Conservation (phyloP, 2,113 vertebrate genomes). For the Oreotrochilus melanogaster region DNA sequence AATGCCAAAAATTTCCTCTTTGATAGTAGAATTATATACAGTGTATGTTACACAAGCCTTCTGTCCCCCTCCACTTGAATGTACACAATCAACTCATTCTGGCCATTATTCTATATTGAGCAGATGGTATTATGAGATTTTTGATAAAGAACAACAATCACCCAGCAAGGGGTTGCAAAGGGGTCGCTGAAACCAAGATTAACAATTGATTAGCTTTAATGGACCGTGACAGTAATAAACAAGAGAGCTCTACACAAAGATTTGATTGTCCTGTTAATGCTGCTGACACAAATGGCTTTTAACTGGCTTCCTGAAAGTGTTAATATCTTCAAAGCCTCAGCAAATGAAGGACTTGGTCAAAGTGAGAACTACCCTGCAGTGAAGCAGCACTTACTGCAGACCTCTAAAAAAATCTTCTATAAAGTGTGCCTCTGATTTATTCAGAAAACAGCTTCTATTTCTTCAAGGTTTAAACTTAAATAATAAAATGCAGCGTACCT, state of each 20-base stretch:
- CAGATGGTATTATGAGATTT: slow-evolving; percentile 73
- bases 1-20: slow-evolving; percentile 37
- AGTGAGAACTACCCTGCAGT: neutral
- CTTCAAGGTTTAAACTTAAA: neutral
- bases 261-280: slow-evolving; percentile 76
- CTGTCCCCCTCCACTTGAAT: neutral
- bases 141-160: slow-evolving; percentile 80
- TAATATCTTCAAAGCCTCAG: neutral
- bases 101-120: slow-evolving; percentile 62
- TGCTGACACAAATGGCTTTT: slow-evolving; percentile 68
- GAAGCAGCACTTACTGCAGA: neutral
- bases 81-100: slow-evolving; percentile 24
- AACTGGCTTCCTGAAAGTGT: slow-evolving; percentile 57
- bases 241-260: slow-evolving; percentile 68
- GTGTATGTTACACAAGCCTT: neutral
- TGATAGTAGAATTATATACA: neutral
- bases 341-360: slow-evolving; percentile 15
- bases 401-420: neutral
- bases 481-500: neutral
- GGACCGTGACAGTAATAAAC: slow-evolving; percentile 79
- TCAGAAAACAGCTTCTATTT: neutral
- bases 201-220: slow-evolving; percentile 89
- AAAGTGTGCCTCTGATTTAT: neutral
- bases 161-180: slow-evolving; percentile 70
- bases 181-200: slow-evolving; percentile 79